Conservation (phyloP, 1,140 invertebrate genomes). For the Acromyrmex charruanus region DNA sequence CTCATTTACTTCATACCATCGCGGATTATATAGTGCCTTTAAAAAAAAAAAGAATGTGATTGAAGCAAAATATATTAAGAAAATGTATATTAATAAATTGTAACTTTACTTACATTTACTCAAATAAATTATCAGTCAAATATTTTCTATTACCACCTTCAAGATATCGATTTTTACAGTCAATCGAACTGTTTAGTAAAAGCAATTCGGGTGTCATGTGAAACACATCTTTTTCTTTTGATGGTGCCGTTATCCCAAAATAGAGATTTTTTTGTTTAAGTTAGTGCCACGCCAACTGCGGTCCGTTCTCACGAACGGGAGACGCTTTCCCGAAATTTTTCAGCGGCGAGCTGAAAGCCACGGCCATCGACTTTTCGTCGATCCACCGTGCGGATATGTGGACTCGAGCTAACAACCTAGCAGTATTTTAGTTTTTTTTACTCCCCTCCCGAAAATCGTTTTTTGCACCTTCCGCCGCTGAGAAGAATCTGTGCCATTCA, state of each 20-base stretch:
- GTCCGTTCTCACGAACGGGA: slow-evolving; percentile 74
- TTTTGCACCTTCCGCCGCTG: slow-evolving; percentile 74
- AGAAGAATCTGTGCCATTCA: slow-evolving; percentile 85
- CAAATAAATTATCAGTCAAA: background rate
- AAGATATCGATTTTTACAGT: background rate
- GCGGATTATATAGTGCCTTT: background rate
- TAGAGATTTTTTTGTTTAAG: slow-evolving; percentile 49
- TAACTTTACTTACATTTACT: background rate
- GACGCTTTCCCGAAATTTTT: slow-evolving; percentile 71
- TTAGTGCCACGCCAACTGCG: slow-evolving; percentile 28
- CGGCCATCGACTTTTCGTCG: slow-evolving; percentile 29
- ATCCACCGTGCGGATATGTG: slow-evolving; percentile 25
- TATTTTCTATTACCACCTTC: background rate
- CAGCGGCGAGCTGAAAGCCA: slow-evolving; percentile 15
- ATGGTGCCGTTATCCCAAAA: slow-evolving; percentile 39
- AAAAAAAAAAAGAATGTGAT: background rate
- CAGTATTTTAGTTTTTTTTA: slow-evolving; percentile 81
- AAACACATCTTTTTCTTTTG: slow-evolving; percentile 1
- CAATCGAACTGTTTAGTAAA: background rate
- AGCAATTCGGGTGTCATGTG: background rate
- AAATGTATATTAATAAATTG: background rate
- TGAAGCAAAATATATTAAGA: background rate
- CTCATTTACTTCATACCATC: background rate
- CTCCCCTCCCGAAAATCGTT: slow-evolving; percentile 26
- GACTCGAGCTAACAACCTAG: slow-evolving; percentile 73